Conservation (phyloP, 2,113 vertebrate genomes). For the Bubalus kerabau region DNA sequence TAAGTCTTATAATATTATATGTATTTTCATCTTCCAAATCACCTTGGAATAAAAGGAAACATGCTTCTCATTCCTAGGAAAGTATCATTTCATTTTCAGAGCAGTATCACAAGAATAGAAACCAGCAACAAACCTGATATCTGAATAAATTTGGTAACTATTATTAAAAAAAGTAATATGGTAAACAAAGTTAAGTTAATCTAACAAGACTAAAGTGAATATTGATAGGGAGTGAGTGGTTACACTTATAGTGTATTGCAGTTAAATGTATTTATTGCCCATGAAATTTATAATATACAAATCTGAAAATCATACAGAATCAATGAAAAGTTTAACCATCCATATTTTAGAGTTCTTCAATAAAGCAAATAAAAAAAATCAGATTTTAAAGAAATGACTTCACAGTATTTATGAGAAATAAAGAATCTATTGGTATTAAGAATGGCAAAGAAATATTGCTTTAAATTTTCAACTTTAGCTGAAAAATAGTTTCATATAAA, state of each 20-base stretch:
- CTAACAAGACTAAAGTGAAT: background rate
- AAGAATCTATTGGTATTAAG: constrained; percentile 49
- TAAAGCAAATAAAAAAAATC: constrained; percentile 49
- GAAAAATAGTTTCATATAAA: constrained; percentile 49
- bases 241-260: constrained; percentile 8
- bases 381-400: constrained; percentile 30
- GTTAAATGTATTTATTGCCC: constrained; percentile 10
- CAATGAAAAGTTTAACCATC: background rate
- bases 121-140: background rate
- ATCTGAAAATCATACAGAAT: constrained; percentile 28
- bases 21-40: background rate
- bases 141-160: constrained; percentile 14
- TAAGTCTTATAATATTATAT: background rate
- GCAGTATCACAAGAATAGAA: background rate
- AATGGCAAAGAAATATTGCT: constrained; percentile 42
- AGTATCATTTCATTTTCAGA: background rate
- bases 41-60: background rate
- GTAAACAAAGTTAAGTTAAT: constrained; percentile 21
- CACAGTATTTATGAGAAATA: constrained; percentile 44
- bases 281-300: constrained; percentile 40
- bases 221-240: background rate
- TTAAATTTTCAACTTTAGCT: constrained; percentile 43
- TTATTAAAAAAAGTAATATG: background rate
- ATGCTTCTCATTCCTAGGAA: background rate
- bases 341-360: constrained; percentile 24